These are phyloP conservation scores for Hylaeus anthracinus DNA, from an alignment of 1,140 invertebrate species.

Conservation along the genomic window DNA sequence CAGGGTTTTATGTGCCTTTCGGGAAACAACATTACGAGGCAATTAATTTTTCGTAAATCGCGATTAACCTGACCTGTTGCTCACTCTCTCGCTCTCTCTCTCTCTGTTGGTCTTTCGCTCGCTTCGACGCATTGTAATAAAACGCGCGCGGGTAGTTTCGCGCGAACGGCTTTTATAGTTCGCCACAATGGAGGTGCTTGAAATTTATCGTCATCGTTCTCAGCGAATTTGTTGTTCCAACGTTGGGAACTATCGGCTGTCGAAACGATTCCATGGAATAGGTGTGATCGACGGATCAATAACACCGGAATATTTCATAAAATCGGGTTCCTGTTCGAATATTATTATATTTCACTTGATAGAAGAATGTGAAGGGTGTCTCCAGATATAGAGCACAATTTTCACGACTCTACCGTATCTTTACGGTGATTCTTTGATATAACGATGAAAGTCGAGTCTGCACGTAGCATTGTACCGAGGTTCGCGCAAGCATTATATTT, in stretches of 20 bases:
- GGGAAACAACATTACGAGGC: conserved; percentile 67
- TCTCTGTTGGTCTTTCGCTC: too few relatives aligned
- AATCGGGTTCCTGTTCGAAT: too few relatives aligned
- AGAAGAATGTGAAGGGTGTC: too few relatives aligned
- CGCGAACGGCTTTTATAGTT: conserved; percentile 13
- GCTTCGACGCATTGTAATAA: conserved; percentile 24
- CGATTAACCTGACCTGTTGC: conserved; percentile 38
- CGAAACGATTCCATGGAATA: background rate
- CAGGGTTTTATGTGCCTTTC: conserved; percentile 67
- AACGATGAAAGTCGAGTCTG: too few relatives aligned
- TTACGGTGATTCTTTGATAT: too few relatives aligned
- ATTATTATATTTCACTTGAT: too few relatives aligned
- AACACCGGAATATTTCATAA: too few relatives aligned
- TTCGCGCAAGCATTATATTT: too few relatives aligned
- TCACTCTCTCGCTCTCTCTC: background rate
- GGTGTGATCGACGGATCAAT: background rate
- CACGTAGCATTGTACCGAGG: too few relatives aligned
- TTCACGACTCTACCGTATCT: too few relatives aligned
- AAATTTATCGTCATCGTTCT: conserved; percentile 33
- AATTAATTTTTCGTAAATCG: conserved; percentile 66
- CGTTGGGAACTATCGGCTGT: background rate
- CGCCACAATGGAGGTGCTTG: background rate
- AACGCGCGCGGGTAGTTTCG: conserved; percentile 5
- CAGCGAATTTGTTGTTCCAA: background rate
- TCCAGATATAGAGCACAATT: too few relatives aligned